Evolutionary conservation across 37 sponge, comb jelly and placozoan genomes (phyloP), one percentile per base, ranked within the genome.

Genomic region (Beroe ovata): DNA sequence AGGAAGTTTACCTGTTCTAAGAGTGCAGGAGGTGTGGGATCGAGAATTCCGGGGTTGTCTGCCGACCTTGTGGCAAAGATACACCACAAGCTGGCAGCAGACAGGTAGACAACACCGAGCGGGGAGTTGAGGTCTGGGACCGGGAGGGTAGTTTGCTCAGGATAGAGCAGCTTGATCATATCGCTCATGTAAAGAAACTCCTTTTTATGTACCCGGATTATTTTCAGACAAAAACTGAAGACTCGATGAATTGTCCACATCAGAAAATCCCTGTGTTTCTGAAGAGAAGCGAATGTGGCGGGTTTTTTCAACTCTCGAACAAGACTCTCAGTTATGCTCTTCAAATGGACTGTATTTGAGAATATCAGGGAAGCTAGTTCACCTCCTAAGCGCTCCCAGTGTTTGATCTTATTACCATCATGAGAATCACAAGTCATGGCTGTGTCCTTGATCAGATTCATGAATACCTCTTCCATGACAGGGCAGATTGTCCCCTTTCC

Each of bases 401-500:
- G 8, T 40, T 42, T 77, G 36, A 77, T 39, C 54, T 23, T 77
- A 25, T 39, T 77, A 2, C 39, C 4, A 4, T 42, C 84, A n/a
- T 42, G 54, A 20, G 18, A 23, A 8, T 42, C 84, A 25, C n/a
- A 1, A 16, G 54, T 11, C 4, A 29, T n/a, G 4, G 84, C 84
- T 8, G 69, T 66, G 22, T 77, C 38, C 21, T 77, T 77, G 8
- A 77, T 40, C 84, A 77, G 38, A 3, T 77, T 11, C 42, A 77
- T 77, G 54, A 42, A 77, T 1, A 77, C 84, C 47, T 38, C 28
- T 28, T 40, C 47, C 23, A 77, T 6, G 4, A 16, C 54, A 54
- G 84, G 84, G 41, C 84, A 77, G 22, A 77, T 42, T 14, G 84
- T 77, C 0, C 84, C 84, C 84, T 77, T 77, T 39, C 84, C 84